Conservation (phyloP, 2,888 invertebrate species). For the Hypsopygia costalis region DNA sequence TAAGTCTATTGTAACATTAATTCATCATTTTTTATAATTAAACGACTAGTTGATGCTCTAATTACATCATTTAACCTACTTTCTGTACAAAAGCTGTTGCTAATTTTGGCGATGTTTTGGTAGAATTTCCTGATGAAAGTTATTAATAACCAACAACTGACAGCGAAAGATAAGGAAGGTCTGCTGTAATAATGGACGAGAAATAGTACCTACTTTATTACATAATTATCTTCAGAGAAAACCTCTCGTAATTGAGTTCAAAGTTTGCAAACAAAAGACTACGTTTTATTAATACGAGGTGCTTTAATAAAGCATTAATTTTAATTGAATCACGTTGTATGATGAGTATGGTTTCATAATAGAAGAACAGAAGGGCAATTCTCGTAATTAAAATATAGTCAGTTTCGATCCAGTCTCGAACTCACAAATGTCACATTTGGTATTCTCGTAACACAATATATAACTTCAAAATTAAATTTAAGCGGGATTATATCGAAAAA, state of each 20-base stretch:
- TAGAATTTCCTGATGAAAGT: constrained; percentile 25
- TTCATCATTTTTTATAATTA: too few relatives aligned
- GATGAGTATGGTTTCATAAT: too few relatives aligned
- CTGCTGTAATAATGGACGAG: constrained; percentile 27
- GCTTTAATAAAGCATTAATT: not conserved
- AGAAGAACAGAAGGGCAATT: too few relatives aligned
- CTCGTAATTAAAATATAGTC: too few relatives aligned
- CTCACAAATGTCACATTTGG: too few relatives aligned
- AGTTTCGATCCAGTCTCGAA: too few relatives aligned
- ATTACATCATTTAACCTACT: constrained; percentile 3
- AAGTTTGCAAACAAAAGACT: constrained; percentile 4
- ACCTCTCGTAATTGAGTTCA: constrained; percentile 27
- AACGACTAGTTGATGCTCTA: not conserved
- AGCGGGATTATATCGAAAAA: too few relatives aligned
- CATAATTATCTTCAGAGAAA: constrained; percentile 33
- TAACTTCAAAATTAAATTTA: too few relatives aligned
- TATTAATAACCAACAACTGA: constrained; percentile 41
- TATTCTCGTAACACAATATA: too few relatives aligned
- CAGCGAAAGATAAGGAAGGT: constrained; percentile 36
- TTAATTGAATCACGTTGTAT: not conserved
- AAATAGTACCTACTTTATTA: constrained; percentile 29
- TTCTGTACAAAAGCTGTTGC: not conserved
- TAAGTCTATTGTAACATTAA: too few relatives aligned
- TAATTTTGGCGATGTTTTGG: constrained; percentile 1
- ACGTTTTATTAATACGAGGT: not conserved